Evolutionary conservation across 2,888 invertebrate genomes (phyloP).

Genomic region (Clitarchus hookeri): DNA sequence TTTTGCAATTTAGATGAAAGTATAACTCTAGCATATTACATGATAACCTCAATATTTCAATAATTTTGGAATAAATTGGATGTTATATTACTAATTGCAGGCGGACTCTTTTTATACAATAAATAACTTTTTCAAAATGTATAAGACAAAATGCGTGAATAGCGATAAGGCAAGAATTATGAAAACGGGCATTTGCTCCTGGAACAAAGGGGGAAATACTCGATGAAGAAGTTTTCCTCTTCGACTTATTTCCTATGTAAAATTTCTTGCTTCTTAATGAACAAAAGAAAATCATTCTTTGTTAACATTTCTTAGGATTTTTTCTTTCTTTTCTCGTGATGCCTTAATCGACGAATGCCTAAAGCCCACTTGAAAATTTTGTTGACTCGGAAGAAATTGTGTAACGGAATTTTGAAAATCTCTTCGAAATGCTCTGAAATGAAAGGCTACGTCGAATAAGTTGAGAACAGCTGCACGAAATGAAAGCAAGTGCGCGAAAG

Average conservation of each 20-base stretch:
- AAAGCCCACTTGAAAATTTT: neutral
- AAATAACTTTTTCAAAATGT: too few relatives aligned
- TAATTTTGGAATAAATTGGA: too few relatives aligned
- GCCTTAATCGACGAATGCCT: neutral
- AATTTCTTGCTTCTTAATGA: neutral
- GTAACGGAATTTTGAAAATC: neutral
- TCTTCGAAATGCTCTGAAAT: neutral
- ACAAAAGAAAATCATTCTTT: neutral
- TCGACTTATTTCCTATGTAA: neutral
- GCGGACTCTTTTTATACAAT: too few relatives aligned
- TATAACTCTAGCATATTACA: too few relatives aligned
- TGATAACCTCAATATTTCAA: too few relatives aligned
- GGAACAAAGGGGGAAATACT: too few relatives aligned
- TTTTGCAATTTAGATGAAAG: too few relatives aligned
- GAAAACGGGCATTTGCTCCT: too few relatives aligned
- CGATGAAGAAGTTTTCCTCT: neutral
- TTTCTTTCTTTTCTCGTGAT: neutral
- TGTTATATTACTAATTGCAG: too few relatives aligned
- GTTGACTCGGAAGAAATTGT: neutral
- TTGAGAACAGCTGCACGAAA: neutral
- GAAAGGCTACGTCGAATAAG: neutral
- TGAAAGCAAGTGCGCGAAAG: neutral
- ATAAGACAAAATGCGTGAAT: too few relatives aligned
- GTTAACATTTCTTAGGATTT: neutral
- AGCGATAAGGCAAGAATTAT: too few relatives aligned